phyloP scores from a whole-genome alignment of 2,113 vertebrate genomes.

The Psilopsiagon aurifrons region DNA sequence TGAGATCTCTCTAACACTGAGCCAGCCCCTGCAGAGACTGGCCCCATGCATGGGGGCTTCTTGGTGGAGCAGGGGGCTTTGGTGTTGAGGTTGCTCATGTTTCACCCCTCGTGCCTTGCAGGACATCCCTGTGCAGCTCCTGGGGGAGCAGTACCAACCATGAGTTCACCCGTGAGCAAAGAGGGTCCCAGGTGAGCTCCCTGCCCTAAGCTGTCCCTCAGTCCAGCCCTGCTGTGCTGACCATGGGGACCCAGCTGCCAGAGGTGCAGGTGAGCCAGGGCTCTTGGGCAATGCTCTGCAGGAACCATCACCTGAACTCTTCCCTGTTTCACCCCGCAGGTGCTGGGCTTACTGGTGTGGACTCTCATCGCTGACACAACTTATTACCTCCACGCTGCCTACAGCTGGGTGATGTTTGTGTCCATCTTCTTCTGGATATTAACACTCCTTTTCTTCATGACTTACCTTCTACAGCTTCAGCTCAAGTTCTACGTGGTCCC shows the following conservation, averaged over 20 bases:
- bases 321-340: conserved; percentile 56
- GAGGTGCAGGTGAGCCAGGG: not conserved
- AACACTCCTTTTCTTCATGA: conserved; percentile 81
- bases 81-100: not conserved
- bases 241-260: fast-evolving
- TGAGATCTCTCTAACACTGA: not conserved
- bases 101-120: not conserved
- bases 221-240: not conserved
- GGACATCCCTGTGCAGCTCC: not conserved
- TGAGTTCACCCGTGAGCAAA: fast-evolving
- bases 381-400: conserved; percentile 45
- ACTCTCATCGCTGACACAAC: conserved; percentile 78
- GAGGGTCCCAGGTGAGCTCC: not conserved
- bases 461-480: conserved; percentile 78
- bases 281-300: fast-evolving
- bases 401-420: conserved; percentile 94
- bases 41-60: not conserved
- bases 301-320: not conserved
- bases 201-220: not conserved
- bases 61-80: not conserved
- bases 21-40: not conserved
- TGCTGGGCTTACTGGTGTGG: conserved; percentile 90
- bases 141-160: not conserved
- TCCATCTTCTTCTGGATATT: conserved; percentile 88
- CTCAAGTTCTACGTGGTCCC: conserved; percentile 75